Conservation (phyloP, 2,797 vertebrate genomes). For the Diceros bicornis region DNA sequence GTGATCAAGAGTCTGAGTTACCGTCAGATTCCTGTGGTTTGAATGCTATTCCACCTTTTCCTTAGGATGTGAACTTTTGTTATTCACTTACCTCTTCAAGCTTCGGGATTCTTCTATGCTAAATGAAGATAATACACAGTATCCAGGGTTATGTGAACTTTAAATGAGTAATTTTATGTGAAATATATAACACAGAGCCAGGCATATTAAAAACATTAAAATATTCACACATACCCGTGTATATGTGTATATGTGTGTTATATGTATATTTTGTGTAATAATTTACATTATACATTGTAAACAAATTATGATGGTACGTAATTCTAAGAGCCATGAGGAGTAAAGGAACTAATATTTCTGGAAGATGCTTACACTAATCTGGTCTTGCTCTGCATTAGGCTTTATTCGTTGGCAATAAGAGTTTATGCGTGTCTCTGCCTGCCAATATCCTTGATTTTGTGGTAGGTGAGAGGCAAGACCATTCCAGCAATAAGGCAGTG, state of each 20-base stretch:
- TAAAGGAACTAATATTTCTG: conserved; percentile 39
- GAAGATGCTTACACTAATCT: neutral
- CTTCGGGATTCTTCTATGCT: neutral
- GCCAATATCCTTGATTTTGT: neutral
- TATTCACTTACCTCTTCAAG: neutral
- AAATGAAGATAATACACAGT: neutral
- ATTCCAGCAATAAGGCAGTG: neutral
- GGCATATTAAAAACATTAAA: neutral
- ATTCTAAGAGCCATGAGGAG: neutral
- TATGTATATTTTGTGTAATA: neutral
- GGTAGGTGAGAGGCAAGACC: neutral
- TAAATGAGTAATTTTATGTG: neutral
- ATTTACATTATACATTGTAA: neutral
- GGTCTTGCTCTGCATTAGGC: neutral
- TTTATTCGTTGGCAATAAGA: neutral
- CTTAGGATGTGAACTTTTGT: neutral
- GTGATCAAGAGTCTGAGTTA: neutral
- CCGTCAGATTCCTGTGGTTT: neutral
- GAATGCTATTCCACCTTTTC: neutral
- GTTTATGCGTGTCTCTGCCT: conserved; percentile 16
- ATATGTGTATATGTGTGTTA: neutral
- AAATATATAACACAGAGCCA: neutral
- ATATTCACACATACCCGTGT: neutral
- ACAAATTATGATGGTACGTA: neutral
- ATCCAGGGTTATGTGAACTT: neutral